A percentile compares a stretch with the other conserved stretches of the same genome.
phyloP scores from a whole-genome alignment of 2,113 vertebrate species.

The Promerops cafer region DNA sequence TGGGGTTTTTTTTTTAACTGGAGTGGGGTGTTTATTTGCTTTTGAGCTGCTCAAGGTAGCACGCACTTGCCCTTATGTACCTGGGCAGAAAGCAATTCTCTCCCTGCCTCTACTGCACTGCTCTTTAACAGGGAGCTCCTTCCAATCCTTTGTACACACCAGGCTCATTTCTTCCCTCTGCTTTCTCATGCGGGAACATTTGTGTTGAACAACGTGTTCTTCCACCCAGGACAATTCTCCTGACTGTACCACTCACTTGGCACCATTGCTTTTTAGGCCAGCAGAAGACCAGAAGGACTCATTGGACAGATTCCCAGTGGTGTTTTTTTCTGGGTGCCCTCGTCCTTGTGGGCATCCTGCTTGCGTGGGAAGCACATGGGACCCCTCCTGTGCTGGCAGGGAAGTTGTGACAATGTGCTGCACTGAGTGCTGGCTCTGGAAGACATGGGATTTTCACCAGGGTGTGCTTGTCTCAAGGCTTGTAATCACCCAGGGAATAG shows the following conservation, averaged over 20 bases:
- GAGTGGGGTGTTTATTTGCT: not conserved
- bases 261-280: not conserved
- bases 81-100: not conserved
- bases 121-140: not conserved
- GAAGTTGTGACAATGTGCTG: not conserved
- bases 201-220: not conserved
- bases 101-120: not conserved
- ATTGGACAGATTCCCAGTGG: not conserved
- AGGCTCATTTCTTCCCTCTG: not conserved
- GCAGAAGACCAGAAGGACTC: not conserved
- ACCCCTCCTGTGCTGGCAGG: not conserved
- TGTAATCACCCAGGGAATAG: no score
- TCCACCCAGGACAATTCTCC: not conserved
- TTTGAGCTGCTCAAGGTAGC: not conserved
- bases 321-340: not conserved
- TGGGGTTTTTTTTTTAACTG: not conserved
- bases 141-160: not conserved
- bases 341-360: not conserved
- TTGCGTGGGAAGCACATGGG: not conserved
- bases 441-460: accelerated
- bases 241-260: not conserved
- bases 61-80: not conserved
- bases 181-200: not conserved
- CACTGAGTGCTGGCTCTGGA: not conserved
- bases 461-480: not conserved